phyloP scores from a whole-genome alignment of 2,797 vertebrate genomes.

The Leontopithecus rosalia region DNA sequence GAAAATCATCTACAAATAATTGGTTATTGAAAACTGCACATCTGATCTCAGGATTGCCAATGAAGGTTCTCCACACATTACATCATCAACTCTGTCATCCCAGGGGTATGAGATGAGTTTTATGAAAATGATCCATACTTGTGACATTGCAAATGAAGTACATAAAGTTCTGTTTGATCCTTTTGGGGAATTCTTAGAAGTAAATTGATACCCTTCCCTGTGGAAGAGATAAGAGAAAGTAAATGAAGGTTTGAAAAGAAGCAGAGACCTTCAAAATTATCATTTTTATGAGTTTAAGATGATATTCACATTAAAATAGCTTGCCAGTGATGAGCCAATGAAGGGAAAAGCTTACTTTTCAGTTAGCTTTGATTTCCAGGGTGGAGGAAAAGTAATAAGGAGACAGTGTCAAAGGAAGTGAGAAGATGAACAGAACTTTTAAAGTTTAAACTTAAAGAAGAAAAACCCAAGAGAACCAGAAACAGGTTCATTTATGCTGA shows the following conservation, averaged over 20 bases:
- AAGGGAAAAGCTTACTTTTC: not conserved
- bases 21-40: not conserved
- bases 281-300: conserved; percentile 3
- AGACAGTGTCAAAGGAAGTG: not conserved
- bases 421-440: not conserved
- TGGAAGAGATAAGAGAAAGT: not conserved
- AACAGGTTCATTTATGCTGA: not conserved
- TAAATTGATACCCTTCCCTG: not conserved
- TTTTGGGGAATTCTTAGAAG: not conserved
- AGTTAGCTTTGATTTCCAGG: not conserved
- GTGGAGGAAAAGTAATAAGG: not conserved
- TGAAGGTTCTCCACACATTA: not conserved
- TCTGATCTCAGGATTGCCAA: not conserved
- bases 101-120: not conserved
- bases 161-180: not conserved
- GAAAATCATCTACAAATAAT: not conserved
- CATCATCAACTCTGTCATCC: not conserved
- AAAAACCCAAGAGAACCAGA: not conserved
- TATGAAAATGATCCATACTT: not conserved
- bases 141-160: not conserved
- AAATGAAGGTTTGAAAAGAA: not conserved
- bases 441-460: not conserved
- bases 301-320: not conserved
- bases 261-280: not conserved
- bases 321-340: not conserved